Percentiles rank a stretch among this genome's conserved stretches.
phyloP scores from a whole-genome alignment of 2,113 vertebrate genomes.

The Salvelinus sp. region DNA sequence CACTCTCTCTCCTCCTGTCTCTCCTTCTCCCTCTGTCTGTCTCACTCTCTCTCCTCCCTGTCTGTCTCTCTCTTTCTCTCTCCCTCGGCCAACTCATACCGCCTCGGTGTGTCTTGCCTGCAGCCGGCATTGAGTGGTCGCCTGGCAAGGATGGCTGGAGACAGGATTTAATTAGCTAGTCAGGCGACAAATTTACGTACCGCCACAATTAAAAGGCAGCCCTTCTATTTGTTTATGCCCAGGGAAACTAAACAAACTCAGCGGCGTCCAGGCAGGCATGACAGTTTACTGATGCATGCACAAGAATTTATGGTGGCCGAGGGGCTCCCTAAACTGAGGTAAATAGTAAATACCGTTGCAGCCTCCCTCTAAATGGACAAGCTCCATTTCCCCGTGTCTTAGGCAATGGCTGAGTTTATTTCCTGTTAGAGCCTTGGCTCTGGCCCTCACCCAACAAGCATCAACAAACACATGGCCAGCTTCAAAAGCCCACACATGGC shows the following conservation, averaged over 20 bases:
- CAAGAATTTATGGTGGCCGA: slow-evolving; percentile 8
- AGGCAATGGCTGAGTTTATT: slow-evolving; percentile 51
- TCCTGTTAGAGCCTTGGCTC: slow-evolving; percentile 45
- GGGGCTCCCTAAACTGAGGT: slow-evolving; percentile 40
- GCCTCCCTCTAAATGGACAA: slow-evolving; percentile 44
- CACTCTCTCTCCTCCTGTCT: too few species aligned
- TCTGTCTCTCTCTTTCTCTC: not conserved
- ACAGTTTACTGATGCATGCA: slow-evolving; percentile 44
- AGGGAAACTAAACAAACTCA: slow-evolving; percentile 48
- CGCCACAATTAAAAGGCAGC: slow-evolving; percentile 50
- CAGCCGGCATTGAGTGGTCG: slow-evolving; percentile 26
- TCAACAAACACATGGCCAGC: slow-evolving; percentile 38
- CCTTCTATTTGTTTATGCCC: slow-evolving; percentile 45
- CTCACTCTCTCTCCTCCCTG: too few species aligned
- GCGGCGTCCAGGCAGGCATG: slow-evolving; percentile 6
- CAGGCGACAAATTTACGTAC: slow-evolving; percentile 60
- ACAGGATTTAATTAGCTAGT: slow-evolving; percentile 64
- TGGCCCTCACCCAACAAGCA: slow-evolving; percentile 49
- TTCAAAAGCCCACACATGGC: slow-evolving; percentile 32
- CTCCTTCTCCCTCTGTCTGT: too few species aligned
- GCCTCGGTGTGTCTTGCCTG: slow-evolving; percentile 14
- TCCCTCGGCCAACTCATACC: slow-evolving; percentile 3
- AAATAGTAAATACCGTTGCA: slow-evolving; percentile 45
- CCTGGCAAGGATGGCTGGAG: slow-evolving; percentile 31
- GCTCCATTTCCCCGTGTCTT: slow-evolving; percentile 60